Conservation (phyloP, 2,888 invertebrate species). For the Phoronis australis region DNA sequence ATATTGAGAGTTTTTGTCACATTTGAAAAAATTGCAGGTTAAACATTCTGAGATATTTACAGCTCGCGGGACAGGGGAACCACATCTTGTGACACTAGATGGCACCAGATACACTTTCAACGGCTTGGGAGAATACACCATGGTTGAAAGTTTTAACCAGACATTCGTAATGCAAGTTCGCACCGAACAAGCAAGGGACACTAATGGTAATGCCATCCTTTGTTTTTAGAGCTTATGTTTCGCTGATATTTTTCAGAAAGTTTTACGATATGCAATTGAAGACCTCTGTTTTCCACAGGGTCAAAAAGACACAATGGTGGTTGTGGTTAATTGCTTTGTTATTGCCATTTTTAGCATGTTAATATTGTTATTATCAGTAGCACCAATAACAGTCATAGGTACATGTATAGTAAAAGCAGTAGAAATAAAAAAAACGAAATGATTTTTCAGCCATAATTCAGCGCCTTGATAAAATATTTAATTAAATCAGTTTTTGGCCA, state of each 20-base stretch:
- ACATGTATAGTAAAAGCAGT: too few species aligned
- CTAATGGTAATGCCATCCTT: conserved; percentile 17
- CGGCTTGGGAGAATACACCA: conserved; percentile 33
- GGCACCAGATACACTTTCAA: conserved; percentile 37
- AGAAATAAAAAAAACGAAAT: too few species aligned
- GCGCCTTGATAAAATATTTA: too few species aligned
- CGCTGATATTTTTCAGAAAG: neutral
- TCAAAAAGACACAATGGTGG: neutral
- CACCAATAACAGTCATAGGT: too few species aligned
- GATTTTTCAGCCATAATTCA: too few species aligned
- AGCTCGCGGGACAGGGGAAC: conserved; percentile 42
- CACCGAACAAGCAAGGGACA: conserved; percentile 27
- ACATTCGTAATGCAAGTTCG: conserved; percentile 29
- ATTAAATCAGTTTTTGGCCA: too few species aligned
- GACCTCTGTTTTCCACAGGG: neutral
- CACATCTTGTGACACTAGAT: conserved; percentile 38
- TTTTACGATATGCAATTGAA: neutral
- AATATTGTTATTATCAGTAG: conserved; percentile 1
- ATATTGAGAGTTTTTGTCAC: too few species aligned
- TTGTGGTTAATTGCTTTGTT: neutral
- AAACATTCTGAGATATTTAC: neutral
- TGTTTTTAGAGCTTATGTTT: too few species aligned
- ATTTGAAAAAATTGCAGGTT: too few species aligned
- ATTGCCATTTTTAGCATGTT: too few species aligned
- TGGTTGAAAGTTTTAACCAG: conserved; percentile 23